Conservation (phyloP, 2,113 vertebrate genomes). For the Galemys pyrenaicus region DNA sequence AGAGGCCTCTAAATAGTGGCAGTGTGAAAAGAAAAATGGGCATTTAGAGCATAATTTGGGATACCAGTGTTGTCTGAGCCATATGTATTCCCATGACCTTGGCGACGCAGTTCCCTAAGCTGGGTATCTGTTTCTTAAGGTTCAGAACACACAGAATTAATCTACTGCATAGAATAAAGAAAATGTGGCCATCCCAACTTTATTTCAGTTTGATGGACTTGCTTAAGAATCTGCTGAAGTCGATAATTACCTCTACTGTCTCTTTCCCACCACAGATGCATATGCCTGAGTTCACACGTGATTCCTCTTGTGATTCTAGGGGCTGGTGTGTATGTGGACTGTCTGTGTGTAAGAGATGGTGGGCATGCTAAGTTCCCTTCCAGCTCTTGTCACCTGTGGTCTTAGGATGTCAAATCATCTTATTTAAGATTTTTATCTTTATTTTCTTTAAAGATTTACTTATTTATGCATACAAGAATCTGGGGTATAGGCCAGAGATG, state of each 20-base stretch:
- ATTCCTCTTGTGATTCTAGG: neutral
- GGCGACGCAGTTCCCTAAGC: neutral
- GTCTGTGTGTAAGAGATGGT: neutral
- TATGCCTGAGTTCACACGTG: accelerated
- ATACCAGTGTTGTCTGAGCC: neutral
- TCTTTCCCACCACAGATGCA: neutral
- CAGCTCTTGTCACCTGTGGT: neutral
- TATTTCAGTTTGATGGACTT: neutral
- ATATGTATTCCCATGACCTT: neutral
- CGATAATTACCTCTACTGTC: neutral
- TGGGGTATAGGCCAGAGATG: too few species aligned
- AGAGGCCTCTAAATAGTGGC: neutral
- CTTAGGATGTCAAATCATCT: neutral
- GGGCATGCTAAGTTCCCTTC: neutral
- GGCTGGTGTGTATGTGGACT: neutral
- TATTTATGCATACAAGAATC: too few species aligned
- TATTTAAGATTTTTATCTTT: neutral
- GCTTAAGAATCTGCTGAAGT: neutral
- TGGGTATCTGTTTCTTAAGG: neutral
- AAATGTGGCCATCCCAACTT: neutral
- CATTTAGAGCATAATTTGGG: neutral
- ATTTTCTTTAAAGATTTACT: neutral
- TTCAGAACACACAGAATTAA: neutral
- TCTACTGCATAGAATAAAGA: neutral
- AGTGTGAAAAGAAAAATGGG: neutral